phyloP scores from a whole-genome alignment of 2,888 invertebrate species.

The Dione juno region DNA sequence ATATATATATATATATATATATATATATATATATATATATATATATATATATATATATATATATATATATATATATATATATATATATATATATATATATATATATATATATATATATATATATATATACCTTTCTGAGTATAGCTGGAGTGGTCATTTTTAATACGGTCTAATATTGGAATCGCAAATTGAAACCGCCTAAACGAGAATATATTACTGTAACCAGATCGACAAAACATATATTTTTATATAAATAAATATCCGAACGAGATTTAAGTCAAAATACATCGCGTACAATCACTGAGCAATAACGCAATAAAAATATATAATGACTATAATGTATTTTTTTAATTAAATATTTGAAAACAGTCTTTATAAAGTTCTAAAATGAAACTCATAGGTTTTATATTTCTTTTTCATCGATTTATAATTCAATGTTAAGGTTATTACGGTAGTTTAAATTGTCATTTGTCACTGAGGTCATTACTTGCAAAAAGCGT shows the following conservation, averaged over 20 bases:
- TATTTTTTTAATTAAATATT: neutral
- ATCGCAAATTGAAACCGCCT: slow-evolving; percentile 14
- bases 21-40: too few species aligned
- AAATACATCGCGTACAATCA: neutral
- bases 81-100: too few species aligned
- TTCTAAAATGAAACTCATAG: neutral
- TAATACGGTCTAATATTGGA: neutral
- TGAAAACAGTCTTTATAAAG: neutral
- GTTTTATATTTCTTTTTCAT: slow-evolving; percentile 22
- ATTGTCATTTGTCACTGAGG: slow-evolving; percentile 34
- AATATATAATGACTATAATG: neutral
- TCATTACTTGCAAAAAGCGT: slow-evolving; percentile 39
- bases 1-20: too few species aligned
- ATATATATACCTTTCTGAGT: neutral
- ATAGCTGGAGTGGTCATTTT: neutral
- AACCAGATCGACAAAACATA: neutral
- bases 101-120: too few species aligned
- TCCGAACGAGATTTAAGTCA: neutral
- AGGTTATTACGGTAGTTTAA: slow-evolving; percentile 15
- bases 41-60: too few species aligned
- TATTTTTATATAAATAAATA: neutral
- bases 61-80: too few species aligned
- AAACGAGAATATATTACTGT: too few species aligned
- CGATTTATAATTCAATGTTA: slow-evolving; percentile 19
- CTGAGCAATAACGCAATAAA: neutral